These are phyloP conservation scores for Capreolus pygargus DNA, from an alignment of 2,113 vertebrate species.

Conservation along the genomic window DNA sequence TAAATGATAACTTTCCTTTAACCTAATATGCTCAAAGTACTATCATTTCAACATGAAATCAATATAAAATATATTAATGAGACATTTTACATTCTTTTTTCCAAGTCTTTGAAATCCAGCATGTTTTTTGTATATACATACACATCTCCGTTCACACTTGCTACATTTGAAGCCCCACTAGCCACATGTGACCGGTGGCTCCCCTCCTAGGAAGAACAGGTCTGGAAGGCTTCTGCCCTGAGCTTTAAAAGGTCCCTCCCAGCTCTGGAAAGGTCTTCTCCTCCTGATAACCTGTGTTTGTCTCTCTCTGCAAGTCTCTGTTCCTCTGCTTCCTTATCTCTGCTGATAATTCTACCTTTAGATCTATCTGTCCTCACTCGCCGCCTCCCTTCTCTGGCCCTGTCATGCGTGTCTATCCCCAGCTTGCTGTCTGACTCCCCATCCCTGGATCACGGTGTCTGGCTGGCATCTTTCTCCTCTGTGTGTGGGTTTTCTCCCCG, in stretches of 20 bases:
- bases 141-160: neutral
- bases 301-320: neutral
- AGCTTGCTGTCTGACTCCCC: neutral
- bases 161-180: neutral
- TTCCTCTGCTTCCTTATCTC: neutral
- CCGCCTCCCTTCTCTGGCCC: neutral
- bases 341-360: neutral
- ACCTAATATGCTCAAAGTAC: conserved; percentile 2
- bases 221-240: neutral
- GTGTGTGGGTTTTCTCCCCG: neutral
- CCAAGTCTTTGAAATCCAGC: neutral
- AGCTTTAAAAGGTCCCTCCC: neutral
- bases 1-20: conserved; percentile 19
- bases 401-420: neutral
- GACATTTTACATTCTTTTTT: neutral
- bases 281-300: neutral
- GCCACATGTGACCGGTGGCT: neutral
- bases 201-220: neutral
- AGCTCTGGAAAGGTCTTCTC: neutral
- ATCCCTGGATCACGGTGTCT: neutral
- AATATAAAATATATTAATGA: neutral
- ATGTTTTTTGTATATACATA: neutral
- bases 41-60: neutral
- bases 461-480: neutral
- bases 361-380: neutral